phyloP scores from a whole-genome alignment of 2,113 vertebrate genomes.

The Connochaetes taurinus region DNA sequence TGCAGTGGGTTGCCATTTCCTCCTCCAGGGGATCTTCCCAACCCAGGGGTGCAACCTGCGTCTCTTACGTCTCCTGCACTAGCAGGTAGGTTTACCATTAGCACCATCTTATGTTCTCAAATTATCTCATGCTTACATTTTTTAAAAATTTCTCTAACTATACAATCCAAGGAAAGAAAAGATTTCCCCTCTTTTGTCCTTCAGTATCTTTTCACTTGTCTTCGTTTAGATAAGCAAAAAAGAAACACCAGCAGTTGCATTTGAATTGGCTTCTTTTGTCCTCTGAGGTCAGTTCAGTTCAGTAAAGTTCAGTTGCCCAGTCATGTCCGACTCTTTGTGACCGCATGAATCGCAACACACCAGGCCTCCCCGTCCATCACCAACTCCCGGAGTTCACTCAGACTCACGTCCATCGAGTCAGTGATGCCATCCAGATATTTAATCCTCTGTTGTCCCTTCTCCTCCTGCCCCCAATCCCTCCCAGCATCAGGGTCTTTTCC shows the following conservation, averaged over 20 bases:
- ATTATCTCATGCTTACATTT: background rate
- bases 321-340: too few species aligned
- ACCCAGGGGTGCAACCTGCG: background rate
- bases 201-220: background rate
- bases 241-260: background rate
- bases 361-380: too few species aligned
- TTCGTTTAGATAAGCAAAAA: background rate
- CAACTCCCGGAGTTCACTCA: too few species aligned
- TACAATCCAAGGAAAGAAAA: background rate
- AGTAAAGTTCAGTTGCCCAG: too few species aligned
- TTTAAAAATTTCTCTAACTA: background rate
- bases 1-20: background rate
- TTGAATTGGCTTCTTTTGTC: background rate
- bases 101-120: background rate
- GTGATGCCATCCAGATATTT: too few species aligned
- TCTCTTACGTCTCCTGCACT: background rate
- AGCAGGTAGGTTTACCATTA: background rate
- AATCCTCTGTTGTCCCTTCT: too few species aligned
- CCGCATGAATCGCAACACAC: too few species aligned
- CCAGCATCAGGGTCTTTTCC: too few species aligned
- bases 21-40: background rate
- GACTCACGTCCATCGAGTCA: fast-evolving
- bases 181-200: background rate
- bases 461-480: too few species aligned
- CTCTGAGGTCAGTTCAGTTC: background rate